Conservation (phyloP, 2,888 invertebrate species). For the Morpho deidamia region DNA sequence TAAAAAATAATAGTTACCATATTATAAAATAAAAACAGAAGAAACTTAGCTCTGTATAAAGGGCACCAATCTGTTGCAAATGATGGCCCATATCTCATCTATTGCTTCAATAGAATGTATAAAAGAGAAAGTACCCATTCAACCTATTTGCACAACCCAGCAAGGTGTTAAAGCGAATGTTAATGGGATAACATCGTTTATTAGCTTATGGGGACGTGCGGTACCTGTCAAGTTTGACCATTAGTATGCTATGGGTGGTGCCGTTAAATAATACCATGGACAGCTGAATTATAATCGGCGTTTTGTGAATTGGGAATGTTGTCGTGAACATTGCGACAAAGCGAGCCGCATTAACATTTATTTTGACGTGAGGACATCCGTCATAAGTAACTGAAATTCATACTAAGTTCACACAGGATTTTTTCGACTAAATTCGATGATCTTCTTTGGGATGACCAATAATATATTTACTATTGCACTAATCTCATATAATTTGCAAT, state of each 20-base stretch:
- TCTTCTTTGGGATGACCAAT: no score
- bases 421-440: no score
- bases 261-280: conserved; percentile 16
- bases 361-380: no score
- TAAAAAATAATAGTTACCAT: neutral
- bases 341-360: no score
- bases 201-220: conserved; percentile 27
- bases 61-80: no score
- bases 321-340: neutral
- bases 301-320: neutral
- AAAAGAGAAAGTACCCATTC: conserved; percentile 30
- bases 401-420: no score
- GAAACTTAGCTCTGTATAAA: no score
- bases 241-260: conserved; percentile 10
- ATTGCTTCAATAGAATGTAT: conserved; percentile 14
- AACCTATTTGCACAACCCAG: conserved; percentile 26
- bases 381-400: no score
- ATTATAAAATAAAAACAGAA: neutral
- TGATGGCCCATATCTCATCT: neutral
- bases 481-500: no score
- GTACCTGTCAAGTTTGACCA: conserved; percentile 5
- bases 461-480: no score
- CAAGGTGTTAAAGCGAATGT: conserved; percentile 31
- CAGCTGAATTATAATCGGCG: neutral
- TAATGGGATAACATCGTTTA: conserved; percentile 29